These are phyloP conservation scores for Tridacna gigas DNA, from an alignment of 2,888 invertebrate species.

Conservation along the genomic window DNA sequence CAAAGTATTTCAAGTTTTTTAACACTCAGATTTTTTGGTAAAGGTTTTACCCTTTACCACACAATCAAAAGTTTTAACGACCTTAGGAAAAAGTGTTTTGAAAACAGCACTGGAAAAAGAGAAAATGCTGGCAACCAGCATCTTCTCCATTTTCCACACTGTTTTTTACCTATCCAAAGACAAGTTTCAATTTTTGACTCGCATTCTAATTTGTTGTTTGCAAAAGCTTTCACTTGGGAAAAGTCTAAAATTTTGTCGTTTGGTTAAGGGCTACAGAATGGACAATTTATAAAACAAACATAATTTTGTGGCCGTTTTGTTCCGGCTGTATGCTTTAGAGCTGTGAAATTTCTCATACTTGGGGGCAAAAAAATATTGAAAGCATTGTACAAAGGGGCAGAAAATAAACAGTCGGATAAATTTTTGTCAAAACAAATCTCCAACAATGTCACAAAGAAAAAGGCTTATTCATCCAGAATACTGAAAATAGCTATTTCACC, in stretches of 20 bases:
- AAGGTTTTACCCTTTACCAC: too few species aligned
- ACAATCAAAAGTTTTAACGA: too few species aligned
- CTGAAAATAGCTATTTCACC: background rate
- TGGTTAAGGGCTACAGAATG: background rate
- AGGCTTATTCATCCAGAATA: background rate
- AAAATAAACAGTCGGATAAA: conserved; percentile 15
- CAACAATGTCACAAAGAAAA: background rate
- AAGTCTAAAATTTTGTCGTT: background rate
- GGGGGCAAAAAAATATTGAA: conserved; percentile 21
- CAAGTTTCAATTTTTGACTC: background rate
- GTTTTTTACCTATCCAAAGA: background rate
- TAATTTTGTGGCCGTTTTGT: conserved; percentile 15
- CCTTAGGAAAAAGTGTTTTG: too few species aligned
- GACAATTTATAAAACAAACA: conserved; percentile 21
- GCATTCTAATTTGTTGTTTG: background rate
- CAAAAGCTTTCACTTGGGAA: background rate
- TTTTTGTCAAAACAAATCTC: conserved; percentile 16
- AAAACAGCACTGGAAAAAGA: too few species aligned
- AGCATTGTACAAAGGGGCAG: conserved; percentile 9
- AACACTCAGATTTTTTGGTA: too few species aligned
- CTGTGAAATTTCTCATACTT: conserved; percentile 11
- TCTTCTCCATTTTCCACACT: background rate
- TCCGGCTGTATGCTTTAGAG: background rate
- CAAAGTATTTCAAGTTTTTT: too few species aligned
- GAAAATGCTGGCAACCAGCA: too few species aligned